These are phyloP conservation scores for Maniola jurtina DNA, from an alignment of 1,140 invertebrate genomes.

Conservation along the genomic window DNA sequence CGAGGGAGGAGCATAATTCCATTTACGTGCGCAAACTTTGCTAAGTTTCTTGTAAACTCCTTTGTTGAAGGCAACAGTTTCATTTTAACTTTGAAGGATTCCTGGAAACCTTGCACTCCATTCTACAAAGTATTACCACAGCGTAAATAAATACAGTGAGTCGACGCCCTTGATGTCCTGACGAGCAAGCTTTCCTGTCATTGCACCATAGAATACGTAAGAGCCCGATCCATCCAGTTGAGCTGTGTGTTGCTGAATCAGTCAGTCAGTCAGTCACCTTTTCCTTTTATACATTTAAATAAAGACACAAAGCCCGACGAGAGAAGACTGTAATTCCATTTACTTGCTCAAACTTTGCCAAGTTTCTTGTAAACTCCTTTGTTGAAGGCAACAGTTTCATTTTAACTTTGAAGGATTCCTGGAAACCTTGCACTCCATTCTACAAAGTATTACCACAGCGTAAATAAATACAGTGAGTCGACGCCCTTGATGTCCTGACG, in stretches of 20 bases:
- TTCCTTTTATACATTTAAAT: background rate
- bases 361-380: constrained; percentile 22
- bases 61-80: constrained; percentile 22
- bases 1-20: constrained; percentile 16
- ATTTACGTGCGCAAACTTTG: constrained; percentile 11
- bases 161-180: too few relatives aligned
- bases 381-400: constrained; percentile 22
- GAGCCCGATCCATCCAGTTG: too few relatives aligned
- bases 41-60: constrained; percentile 20
- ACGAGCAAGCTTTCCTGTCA: too few relatives aligned
- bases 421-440: constrained; percentile 1
- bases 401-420: constrained; percentile 16
- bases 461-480: too few relatives aligned
- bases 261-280: too few relatives aligned
- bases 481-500: too few relatives aligned
- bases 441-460: background rate
- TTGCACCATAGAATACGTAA: too few relatives aligned
- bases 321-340: constrained; percentile 18
- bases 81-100: constrained; percentile 22
- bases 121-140: background rate
- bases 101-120: background rate
- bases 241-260: too few relatives aligned
- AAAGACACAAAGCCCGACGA: background rate
- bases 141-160: too few relatives aligned
- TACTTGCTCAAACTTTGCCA: constrained; percentile 6